Percentiles rank a stretch among this genome's conserved stretches.
Evolutionary conservation across 2,113 vertebrate genomes (phyloP).

Genomic region (Collichthys lucidus): DNA sequence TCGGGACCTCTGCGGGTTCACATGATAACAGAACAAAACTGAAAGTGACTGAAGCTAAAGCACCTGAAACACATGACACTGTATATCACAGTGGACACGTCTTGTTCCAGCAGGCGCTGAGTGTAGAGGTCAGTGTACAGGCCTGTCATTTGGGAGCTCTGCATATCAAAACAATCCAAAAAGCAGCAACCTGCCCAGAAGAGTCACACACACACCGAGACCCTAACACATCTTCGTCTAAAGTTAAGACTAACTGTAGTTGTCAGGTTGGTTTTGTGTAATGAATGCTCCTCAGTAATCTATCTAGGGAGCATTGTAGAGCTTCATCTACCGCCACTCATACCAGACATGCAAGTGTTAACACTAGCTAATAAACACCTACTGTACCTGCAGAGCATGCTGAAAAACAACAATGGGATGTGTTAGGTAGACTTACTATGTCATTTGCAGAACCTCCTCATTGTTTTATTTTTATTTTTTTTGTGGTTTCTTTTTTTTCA

Average conservation of each 20-base stretch:
- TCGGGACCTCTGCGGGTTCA: conserved; percentile 33
- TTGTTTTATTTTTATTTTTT: conserved; percentile 67
- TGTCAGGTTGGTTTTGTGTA: conserved; percentile 57
- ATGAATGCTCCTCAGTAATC: conserved; percentile 49
- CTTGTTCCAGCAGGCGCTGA: conserved; percentile 25
- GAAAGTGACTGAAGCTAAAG: conserved; percentile 26
- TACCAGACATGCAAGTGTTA: conserved; percentile 58
- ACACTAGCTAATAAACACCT: conserved; percentile 65
- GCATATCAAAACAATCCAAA: conserved; percentile 34
- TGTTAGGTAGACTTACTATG: conserved; percentile 72
- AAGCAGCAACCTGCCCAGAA: conserved; percentile 29
- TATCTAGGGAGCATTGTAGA: conserved; percentile 43
- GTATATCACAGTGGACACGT: conserved; percentile 19
- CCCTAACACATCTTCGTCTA: conserved; percentile 39
- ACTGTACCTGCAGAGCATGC: conserved; percentile 74
- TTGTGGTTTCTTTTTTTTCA: conserved; percentile 52
- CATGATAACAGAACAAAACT: conserved; percentile 8
- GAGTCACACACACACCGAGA: conserved; percentile 14
- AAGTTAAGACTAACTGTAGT: conserved; percentile 50
- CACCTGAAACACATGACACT: conserved; percentile 44
- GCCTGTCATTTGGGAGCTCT: conserved; percentile 35
- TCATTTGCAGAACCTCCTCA: conserved; percentile 71
- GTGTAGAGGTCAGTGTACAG: conserved; percentile 30
- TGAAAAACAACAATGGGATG: conserved; percentile 73
- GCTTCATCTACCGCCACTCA: conserved; percentile 60